phyloP scores from a whole-genome alignment of 1,140 invertebrate genomes.

The Calosoma granatense region DNA sequence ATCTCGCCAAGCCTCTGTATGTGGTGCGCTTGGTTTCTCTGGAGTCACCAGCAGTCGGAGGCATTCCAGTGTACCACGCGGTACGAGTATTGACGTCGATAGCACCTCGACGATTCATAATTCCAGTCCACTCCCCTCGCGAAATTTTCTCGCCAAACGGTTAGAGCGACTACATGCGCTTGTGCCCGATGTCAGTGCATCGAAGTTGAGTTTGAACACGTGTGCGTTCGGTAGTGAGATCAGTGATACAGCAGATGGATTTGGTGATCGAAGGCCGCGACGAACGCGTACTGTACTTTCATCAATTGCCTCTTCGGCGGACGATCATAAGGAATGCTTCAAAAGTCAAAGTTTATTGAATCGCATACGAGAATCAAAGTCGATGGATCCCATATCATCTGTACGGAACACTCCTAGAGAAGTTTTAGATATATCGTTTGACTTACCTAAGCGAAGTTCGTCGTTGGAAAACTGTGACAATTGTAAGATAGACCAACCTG shows the following conservation, averaged over 20 bases:
- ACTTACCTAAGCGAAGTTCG: conserved; percentile 22
- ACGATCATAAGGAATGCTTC: conserved; percentile 37
- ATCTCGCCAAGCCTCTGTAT: conserved; percentile 46
- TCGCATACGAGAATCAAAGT: conserved; percentile 39
- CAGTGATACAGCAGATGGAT: conserved; percentile 31
- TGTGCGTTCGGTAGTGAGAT: conserved; percentile 31
- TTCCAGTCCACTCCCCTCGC: conserved; percentile 25
- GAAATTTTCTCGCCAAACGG: conserved; percentile 16
- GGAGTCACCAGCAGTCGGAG: conserved; percentile 39
- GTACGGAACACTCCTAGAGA: conserved; percentile 15
- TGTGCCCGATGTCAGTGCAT: conserved; percentile 31
- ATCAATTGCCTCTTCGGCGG: conserved; percentile 42
- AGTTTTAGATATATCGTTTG: conserved; percentile 19
- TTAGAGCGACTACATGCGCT: conserved; percentile 25
- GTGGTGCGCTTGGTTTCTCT: conserved; percentile 35
- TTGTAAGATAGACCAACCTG: conserved; percentile 32
- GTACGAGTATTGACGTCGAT: conserved; percentile 31
- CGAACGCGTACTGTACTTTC: conserved; percentile 36
- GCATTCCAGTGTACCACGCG: conserved; percentile 43
- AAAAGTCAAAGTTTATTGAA: conserved; percentile 29
- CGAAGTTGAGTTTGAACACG: conserved; percentile 40
- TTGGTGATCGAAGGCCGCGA: conserved; percentile 28
- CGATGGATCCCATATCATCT: conserved; percentile 38
- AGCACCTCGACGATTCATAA: conserved; percentile 31
- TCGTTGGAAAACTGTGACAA: conserved; percentile 37